phyloP scores from a whole-genome alignment of 2,888 invertebrate genomes.

The Orthosia incerta region DNA sequence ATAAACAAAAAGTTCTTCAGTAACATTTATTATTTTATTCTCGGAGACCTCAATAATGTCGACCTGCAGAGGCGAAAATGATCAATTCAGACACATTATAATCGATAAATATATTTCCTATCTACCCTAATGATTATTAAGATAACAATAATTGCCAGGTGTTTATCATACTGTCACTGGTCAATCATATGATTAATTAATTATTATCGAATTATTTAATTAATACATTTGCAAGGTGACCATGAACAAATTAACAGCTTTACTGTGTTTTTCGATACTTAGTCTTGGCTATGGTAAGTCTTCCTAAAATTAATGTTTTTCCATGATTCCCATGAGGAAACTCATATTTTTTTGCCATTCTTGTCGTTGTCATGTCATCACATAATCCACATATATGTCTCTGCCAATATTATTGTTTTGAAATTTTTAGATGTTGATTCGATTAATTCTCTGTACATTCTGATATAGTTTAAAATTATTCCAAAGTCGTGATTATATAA shows the following conservation, averaged over 20 bases:
- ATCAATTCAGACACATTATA: background rate
- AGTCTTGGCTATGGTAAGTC: conserved; percentile 65
- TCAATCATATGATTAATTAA: conserved; percentile 5
- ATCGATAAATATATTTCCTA: background rate
- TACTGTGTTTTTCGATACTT: conserved; percentile 57
- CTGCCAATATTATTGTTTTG: too few relatives aligned
- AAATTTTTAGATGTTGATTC: too few relatives aligned
- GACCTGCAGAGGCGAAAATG: background rate
- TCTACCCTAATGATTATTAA: background rate
- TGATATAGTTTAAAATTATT: too few relatives aligned
- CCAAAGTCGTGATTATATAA: too few relatives aligned
- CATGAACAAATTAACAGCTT: conserved; percentile 67
- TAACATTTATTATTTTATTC: background rate
- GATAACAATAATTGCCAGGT: conserved; percentile 23
- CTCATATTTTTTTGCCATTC: too few relatives aligned
- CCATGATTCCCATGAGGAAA: background rate
- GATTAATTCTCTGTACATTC: too few relatives aligned
- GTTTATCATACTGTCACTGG: conserved; percentile 26
- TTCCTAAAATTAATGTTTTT: background rate
- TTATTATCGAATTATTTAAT: conserved; percentile 13
- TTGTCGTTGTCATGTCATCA: too few relatives aligned
- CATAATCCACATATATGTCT: too few relatives aligned
- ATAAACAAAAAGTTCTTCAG: background rate
- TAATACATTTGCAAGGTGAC: conserved; percentile 56
- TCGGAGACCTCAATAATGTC: background rate